Evolutionary conservation across 2,113 vertebrate species (phyloP).

Genomic region (Entelurus aequoreus): DNA sequence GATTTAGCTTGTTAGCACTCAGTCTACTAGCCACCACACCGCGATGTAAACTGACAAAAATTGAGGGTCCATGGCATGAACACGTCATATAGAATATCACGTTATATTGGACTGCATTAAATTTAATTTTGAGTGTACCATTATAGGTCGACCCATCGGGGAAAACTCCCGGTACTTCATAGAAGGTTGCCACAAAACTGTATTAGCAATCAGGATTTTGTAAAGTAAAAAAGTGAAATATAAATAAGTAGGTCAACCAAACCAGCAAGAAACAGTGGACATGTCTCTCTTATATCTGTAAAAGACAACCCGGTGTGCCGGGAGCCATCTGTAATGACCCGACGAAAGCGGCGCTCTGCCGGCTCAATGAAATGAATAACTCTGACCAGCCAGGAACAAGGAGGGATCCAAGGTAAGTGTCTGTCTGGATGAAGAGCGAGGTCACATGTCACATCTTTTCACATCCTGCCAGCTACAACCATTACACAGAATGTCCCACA

Average conservation of each 20-base stretch:
- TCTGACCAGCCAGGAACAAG: conserved; percentile 41
- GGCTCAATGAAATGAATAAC: conserved; percentile 60
- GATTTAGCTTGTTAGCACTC: no score
- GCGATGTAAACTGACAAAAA: no score
- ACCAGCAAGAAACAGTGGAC: conserved; percentile 38
- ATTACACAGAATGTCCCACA: conserved; percentile 33
- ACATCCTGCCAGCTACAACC: conserved; percentile 48
- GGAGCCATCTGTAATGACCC: conserved; percentile 60
- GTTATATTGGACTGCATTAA: no score
- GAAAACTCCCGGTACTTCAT: no score
- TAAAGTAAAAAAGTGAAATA: conserved; percentile 20
- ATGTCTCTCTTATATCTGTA: conserved; percentile 43
- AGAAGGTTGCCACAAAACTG: no score
- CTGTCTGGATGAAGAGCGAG: conserved; percentile 18
- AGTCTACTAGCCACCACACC: no score
- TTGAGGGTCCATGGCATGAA: no score
- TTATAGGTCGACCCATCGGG: no score
- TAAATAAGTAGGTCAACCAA: conserved; percentile 55
- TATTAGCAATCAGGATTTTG: not conserved
- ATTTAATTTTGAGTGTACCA: no score
- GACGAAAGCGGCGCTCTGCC: conserved; percentile 50
- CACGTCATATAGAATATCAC: no score
- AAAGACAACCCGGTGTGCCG: conserved; percentile 45
- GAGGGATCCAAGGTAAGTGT: conserved; percentile 17
- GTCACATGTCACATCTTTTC: conserved; percentile 50